A percentile compares a stretch with the other conserved stretches of the same genome.
Evolutionary conservation across 2,113 vertebrate genomes (phyloP).

Genomic region (Tiliqua scincoides): DNA sequence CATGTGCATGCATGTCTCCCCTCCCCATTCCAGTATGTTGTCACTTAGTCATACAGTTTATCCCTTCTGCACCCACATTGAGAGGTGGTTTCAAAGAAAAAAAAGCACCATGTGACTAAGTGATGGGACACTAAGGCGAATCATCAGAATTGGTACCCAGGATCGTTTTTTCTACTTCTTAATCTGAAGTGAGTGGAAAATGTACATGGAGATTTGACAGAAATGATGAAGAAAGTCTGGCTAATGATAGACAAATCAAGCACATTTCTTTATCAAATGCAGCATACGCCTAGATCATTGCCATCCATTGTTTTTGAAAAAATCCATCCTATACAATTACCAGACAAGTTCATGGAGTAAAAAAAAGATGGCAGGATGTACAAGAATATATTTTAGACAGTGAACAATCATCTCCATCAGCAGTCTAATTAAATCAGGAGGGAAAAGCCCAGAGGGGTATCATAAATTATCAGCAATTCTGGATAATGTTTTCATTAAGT

Average conservation of each 20-base stretch:
- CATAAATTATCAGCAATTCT: slow-evolving; percentile 27
- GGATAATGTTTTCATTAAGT: slow-evolving; percentile 16
- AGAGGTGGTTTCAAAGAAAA: background rate
- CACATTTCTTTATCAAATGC: background rate
- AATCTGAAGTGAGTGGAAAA: background rate
- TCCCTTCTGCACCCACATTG: too few relatives aligned
- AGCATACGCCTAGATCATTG: background rate
- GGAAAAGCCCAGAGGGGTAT: background rate
- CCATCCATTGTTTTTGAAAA: background rate
- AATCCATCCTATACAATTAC: background rate
- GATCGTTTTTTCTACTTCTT: background rate
- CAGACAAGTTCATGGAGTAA: background rate
- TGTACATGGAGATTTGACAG: background rate
- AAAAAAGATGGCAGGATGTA: background rate
- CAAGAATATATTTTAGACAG: background rate
- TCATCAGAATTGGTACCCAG: too few relatives aligned
- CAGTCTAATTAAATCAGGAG: background rate
- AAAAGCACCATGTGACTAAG: background rate
- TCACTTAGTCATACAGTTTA: too few relatives aligned
- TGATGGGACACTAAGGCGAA: too few relatives aligned
- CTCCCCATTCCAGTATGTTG: too few relatives aligned
- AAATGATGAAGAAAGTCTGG: background rate
- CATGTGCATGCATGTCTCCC: too few relatives aligned
- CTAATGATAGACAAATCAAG: background rate
- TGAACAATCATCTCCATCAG: background rate